Evolutionary conservation across 2,888 invertebrate genomes (phyloP).

Genomic region (Buathra laborator): DNA sequence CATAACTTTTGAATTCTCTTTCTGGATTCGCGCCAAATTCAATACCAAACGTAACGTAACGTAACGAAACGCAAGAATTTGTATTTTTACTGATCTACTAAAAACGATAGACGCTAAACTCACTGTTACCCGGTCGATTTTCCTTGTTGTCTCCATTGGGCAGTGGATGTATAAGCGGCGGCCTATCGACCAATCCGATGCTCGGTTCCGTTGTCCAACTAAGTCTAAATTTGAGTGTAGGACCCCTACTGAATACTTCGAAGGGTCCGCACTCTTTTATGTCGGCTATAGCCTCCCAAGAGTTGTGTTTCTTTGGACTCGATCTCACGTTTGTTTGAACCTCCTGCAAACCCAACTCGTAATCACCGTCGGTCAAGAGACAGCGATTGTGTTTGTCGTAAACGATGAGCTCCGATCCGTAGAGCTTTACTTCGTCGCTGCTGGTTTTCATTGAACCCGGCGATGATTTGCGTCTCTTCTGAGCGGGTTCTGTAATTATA

Average conservation of each 20-base stretch:
- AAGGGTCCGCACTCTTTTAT: slow-evolving; percentile 88
- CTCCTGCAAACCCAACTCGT: slow-evolving; percentile 94
- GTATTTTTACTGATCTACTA: not conserved
- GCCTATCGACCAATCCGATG: slow-evolving; percentile 89
- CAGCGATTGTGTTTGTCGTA: slow-evolving; percentile 96
- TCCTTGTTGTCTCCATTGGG: slow-evolving; percentile 85
- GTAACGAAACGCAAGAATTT: no score
- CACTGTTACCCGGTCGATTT: slow-evolving; percentile 84
- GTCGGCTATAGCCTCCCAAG: slow-evolving; percentile 89
- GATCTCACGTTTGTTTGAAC: slow-evolving; percentile 85
- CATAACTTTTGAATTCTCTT: no score
- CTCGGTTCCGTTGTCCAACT: slow-evolving; percentile 93
- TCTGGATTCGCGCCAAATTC: no score
- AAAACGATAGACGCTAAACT: slow-evolving; percentile 59
- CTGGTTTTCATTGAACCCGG: slow-evolving; percentile 81
- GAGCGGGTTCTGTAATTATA: slow-evolving; percentile 87
- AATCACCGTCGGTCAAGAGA: slow-evolving; percentile 94
- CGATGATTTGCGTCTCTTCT: slow-evolving; percentile 90
- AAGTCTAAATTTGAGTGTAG: slow-evolving; percentile 93
- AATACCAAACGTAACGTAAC: no score
- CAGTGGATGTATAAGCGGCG: slow-evolving; percentile 85
- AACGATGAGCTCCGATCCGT: slow-evolving; percentile 93
- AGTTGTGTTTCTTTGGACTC: slow-evolving; percentile 90
- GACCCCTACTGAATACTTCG: slow-evolving; percentile 92
- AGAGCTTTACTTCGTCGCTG: slow-evolving; percentile 87